Conservation (phyloP, 2,113 vertebrate genomes). For the Amia ocellicauda region DNA sequence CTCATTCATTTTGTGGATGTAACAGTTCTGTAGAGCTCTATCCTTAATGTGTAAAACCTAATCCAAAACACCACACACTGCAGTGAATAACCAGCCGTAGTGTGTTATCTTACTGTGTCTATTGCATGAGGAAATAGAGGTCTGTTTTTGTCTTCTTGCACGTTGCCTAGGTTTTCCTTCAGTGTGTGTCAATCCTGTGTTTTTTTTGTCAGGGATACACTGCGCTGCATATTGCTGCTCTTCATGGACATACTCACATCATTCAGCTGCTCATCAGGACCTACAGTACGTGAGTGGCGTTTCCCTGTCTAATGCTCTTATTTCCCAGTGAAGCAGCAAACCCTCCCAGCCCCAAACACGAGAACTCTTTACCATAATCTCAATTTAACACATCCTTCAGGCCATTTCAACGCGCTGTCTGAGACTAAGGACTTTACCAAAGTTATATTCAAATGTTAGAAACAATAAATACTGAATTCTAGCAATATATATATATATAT, state of each 20-base stretch:
- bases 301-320: slow-evolving; percentile 49
- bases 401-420: slow-evolving; percentile 49
- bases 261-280: slow-evolving; percentile 48
- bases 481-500: too few species aligned
- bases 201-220: slow-evolving; percentile 57
- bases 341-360: slow-evolving; percentile 48
- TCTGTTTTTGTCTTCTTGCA: too few species aligned
- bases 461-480: slow-evolving; percentile 12
- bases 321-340: slow-evolving; percentile 51
- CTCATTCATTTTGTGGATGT: too few species aligned
- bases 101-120: too few species aligned
- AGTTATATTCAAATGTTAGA: slow-evolving; percentile 41
- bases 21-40: too few species aligned
- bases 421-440: slow-evolving; percentile 35
- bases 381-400: slow-evolving; percentile 50
- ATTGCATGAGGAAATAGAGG: too few species aligned
- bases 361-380: slow-evolving; percentile 59
- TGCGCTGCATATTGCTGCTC: slow-evolving; percentile 60
- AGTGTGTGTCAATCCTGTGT: neutral
- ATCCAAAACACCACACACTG: too few species aligned
- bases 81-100: too few species aligned
- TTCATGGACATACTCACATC: slow-evolving; percentile 52
- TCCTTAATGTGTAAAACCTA: too few species aligned
- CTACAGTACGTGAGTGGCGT: slow-evolving; percentile 48
- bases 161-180: neutral